phyloP scores from a whole-genome alignment of 2,888 invertebrate species.

The Athrips mouffetella region DNA sequence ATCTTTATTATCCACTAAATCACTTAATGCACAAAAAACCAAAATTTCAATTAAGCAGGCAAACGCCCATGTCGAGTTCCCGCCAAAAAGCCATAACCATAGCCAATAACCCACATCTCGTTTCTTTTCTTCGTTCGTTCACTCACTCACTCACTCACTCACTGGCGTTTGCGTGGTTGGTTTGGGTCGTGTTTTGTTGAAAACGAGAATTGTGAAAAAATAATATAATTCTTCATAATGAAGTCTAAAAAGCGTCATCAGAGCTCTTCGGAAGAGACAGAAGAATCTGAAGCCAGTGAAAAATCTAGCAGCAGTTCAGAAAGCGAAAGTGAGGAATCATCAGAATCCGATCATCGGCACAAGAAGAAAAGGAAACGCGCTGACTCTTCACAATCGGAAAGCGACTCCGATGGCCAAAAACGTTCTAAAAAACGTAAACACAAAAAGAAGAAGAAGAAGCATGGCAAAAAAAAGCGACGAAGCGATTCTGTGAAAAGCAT shows the following conservation, averaged over 20 bases:
- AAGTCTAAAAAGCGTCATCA: conserved; percentile 67
- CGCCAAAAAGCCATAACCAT: too few species aligned
- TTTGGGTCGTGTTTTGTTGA: not conserved
- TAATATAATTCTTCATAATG: conserved; percentile 36
- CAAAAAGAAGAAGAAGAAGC: conserved; percentile 75
- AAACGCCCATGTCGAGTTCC: too few species aligned
- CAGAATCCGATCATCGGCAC: conserved; percentile 57
- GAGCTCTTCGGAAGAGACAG: conserved; percentile 64
- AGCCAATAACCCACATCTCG: too few species aligned
- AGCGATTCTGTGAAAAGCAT: conserved; percentile 49
- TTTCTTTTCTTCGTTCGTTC: too few species aligned
- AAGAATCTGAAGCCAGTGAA: conserved; percentile 55
- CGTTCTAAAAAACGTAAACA: conserved; percentile 70
- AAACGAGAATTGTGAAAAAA: not conserved
- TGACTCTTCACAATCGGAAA: conserved; percentile 63
- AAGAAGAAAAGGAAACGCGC: conserved; percentile 70
- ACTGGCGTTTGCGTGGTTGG: too few species aligned
- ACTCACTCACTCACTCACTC: too few species aligned
- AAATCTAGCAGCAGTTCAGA: conserved; percentile 64
- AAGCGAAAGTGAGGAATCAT: conserved; percentile 65
- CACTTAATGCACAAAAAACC: too few species aligned
- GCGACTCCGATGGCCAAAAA: conserved; percentile 60
- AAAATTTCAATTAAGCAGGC: too few species aligned
- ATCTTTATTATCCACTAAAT: too few species aligned
- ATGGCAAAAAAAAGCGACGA: conserved; percentile 64